Evolutionary conservation across 1,140 invertebrate species (phyloP).

Genomic region (Microplitis demolitor): DNA sequence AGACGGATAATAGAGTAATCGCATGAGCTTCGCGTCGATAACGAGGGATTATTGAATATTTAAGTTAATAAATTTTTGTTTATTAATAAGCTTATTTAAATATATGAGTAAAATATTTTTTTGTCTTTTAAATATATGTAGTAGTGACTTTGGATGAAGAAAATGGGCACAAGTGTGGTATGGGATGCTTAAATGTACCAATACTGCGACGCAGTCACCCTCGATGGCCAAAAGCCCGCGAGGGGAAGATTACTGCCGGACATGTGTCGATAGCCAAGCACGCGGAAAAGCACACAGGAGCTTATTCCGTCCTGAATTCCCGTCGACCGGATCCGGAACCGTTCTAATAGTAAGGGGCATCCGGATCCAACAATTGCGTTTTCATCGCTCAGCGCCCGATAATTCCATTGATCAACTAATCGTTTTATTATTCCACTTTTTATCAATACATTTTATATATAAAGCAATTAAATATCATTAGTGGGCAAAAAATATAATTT

Average conservation of each 20-base stretch:
- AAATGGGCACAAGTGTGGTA: too few species aligned
- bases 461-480: too few species aligned
- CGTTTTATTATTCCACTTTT: neutral
- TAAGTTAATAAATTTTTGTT: too few species aligned
- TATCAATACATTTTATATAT: neutral
- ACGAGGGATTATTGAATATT: neutral
- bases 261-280: conserved; percentile 58
- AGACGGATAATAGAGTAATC: conserved; percentile 45
- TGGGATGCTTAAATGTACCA: too few species aligned
- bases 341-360: conserved; percentile 24
- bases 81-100: too few species aligned
- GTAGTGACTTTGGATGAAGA: too few species aligned
- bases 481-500: too few species aligned
- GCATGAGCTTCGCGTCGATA: conserved; percentile 28
- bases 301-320: neutral
- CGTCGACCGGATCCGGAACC: conserved; percentile 21
- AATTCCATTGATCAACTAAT: neutral
- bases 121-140: too few species aligned
- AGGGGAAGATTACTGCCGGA: conserved; percentile 42
- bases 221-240: conserved; percentile 1
- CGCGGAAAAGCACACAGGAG: conserved; percentile 55
- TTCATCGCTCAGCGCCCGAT: neutral
- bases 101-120: too few species aligned
- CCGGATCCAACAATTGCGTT: neutral
- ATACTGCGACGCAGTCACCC: neutral